A percentile compares a stretch with the other conserved stretches of the same genome.
Evolutionary conservation across 2,888 invertebrate species (phyloP).

Genomic region (Coleophora deauratella): DNA sequence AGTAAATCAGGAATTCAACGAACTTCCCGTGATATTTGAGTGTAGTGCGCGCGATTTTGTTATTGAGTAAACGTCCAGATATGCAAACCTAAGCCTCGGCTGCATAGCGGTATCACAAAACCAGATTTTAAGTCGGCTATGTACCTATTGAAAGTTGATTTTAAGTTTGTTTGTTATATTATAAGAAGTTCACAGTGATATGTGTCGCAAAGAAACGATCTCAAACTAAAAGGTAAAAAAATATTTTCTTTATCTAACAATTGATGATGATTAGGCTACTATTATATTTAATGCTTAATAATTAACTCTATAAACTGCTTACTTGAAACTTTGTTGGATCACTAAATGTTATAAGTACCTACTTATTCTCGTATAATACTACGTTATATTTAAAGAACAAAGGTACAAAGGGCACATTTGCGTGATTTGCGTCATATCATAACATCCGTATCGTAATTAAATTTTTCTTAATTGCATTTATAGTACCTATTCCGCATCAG

Average conservation of each 20-base stretch:
- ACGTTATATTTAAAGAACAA: no score
- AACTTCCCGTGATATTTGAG: constrained; percentile 14
- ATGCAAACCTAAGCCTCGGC: constrained; percentile 27
- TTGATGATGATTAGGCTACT: neutral
- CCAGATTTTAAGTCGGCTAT: constrained; percentile 46
- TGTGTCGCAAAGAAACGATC: constrained; percentile 22
- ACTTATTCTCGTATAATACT: no score
- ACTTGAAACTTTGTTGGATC: no score
- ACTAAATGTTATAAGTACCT: no score
- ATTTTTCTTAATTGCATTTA: no score
- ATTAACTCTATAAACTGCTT: no score
- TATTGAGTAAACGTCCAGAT: constrained; percentile 19
- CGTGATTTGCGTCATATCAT: no score
- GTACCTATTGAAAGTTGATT: constrained; percentile 34
- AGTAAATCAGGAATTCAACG: constrained; percentile 18
- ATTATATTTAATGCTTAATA: no score
- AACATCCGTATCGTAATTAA: no score
- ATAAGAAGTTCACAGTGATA: constrained; percentile 8
- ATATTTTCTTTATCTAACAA: neutral
- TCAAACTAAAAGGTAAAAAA: constrained; percentile 9
- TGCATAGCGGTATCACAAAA: constrained; percentile 56
- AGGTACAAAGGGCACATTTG: no score
- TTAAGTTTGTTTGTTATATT: constrained; percentile 33
- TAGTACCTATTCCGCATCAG: no score
- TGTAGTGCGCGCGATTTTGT: constrained; percentile 19